A percentile compares a stretch with the other conserved stretches of the same genome.
phyloP scores from a whole-genome alignment of 2,113 vertebrate genomes.

The Monopterus albus region DNA sequence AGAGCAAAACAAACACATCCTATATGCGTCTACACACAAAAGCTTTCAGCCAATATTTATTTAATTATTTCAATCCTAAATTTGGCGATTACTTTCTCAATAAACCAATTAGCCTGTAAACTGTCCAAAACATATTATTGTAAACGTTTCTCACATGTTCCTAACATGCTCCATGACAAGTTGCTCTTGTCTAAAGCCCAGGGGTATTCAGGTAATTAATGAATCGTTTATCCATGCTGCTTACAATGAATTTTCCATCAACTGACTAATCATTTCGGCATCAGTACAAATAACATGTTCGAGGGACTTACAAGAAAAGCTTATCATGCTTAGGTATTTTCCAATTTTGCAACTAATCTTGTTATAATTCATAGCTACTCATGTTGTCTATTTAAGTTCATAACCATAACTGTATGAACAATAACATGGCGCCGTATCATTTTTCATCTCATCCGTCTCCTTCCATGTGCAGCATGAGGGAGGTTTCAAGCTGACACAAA shows the following conservation, averaged over 20 bases:
- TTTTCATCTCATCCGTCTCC: neutral
- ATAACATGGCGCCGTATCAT: neutral
- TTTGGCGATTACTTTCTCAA: too few relatives aligned
- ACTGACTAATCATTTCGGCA: too few relatives aligned
- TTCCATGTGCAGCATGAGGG: constrained; percentile 9
- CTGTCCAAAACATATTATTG: too few relatives aligned
- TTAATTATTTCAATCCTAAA: too few relatives aligned
- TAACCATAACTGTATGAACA: neutral
- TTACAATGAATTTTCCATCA: too few relatives aligned
- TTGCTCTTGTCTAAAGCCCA: too few relatives aligned
- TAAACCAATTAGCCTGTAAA: too few relatives aligned
- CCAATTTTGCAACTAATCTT: neutral
- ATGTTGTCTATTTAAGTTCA: neutral
- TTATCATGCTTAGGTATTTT: neutral
- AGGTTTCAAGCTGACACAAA: constrained; percentile 21
- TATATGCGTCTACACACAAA: constrained; percentile 1
- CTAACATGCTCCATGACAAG: too few relatives aligned
- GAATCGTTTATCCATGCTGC: too few relatives aligned
- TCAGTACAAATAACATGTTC: neutral
- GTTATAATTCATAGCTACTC: neutral
- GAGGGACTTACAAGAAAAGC: too few relatives aligned
- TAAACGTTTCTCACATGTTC: too few relatives aligned
- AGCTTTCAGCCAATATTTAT: constrained; percentile 9
- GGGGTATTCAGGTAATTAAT: too few relatives aligned
- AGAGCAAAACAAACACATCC: constrained; percentile 13